Conservation (phyloP, 1,140 invertebrate genomes). For the Tenebrio molitor region DNA sequence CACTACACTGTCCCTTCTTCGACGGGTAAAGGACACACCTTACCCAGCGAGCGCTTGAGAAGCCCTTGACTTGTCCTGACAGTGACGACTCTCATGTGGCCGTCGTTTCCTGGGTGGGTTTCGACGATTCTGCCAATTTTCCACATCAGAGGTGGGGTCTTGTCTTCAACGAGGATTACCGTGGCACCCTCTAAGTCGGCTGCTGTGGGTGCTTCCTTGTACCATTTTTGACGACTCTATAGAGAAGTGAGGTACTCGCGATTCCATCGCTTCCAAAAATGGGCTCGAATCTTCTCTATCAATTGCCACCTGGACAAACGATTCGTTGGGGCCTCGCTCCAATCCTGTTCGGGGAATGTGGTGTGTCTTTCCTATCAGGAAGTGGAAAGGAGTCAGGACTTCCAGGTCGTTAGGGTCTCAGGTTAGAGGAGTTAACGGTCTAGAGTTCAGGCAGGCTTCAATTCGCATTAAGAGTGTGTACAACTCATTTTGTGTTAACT, state of each 20-base stretch:
- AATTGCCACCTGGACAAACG: conserved; percentile 55
- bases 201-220: neutral
- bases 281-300: conserved; percentile 43
- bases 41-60: too few relatives aligned
- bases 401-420: conserved; percentile 56
- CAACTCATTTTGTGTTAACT: conserved; percentile 58
- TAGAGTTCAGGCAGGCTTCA: conserved; percentile 59
- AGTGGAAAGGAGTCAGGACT: conserved; percentile 63
- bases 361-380: conserved; percentile 61
- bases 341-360: conserved; percentile 46
- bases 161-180: too few relatives aligned
- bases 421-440: conserved; percentile 60
- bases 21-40: too few relatives aligned
- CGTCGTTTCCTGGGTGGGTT: too few relatives aligned
- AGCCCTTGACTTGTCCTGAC: too few relatives aligned
- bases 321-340: conserved; percentile 48
- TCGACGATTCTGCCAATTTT: too few relatives aligned
- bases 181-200: too few relatives aligned
- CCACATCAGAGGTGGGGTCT: too few relatives aligned
- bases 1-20: too few relatives aligned
- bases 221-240: conserved; percentile 35
- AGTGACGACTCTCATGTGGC: too few relatives aligned
- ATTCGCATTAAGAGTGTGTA: conserved; percentile 55
- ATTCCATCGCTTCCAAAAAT: conserved; percentile 62
- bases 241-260: conserved; percentile 59